These are phyloP conservation scores for Hippasteria phrygiana DNA, from an alignment of 53 echinoderm and acorn worm genomes.

Conservation along the genomic window DNA sequence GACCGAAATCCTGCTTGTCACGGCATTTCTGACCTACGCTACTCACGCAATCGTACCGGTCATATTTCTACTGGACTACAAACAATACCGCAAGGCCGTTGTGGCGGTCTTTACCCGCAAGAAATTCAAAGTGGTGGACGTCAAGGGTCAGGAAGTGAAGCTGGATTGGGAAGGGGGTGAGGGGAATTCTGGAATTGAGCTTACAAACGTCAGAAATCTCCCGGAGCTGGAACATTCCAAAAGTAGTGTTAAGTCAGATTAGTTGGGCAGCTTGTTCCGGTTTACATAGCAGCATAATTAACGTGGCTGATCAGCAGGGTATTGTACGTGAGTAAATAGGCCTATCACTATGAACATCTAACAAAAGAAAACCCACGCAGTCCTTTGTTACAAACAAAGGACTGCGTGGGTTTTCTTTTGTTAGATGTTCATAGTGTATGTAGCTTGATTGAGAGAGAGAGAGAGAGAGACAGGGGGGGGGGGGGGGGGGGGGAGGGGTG, in stretches of 20 bases:
- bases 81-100: constrained; percentile 24
- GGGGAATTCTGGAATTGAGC: constrained; percentile 24
- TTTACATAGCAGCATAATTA: no score
- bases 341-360: no score
- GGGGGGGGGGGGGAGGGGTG: no score
- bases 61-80: constrained; percentile 24
- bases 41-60: constrained; percentile 19
- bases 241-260: constrained; percentile 9
- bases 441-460: no score
- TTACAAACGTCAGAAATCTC: neutral
- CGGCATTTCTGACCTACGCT: constrained; percentile 36
- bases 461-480: no score
- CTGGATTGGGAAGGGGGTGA: neutral
- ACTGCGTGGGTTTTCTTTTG: no score
- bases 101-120: constrained; percentile 18
- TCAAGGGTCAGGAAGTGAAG: neutral
- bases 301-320: no score
- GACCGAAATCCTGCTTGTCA: neutral
- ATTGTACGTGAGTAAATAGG: no score
- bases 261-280: no score
- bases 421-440: no score
- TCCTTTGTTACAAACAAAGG: no score
- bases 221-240: neutral
- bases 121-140: constrained; percentile 9
- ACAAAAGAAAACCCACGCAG: no score